Conservation (phyloP, 2,888 invertebrate genomes). For the Leptinotarsa tumamoca region DNA sequence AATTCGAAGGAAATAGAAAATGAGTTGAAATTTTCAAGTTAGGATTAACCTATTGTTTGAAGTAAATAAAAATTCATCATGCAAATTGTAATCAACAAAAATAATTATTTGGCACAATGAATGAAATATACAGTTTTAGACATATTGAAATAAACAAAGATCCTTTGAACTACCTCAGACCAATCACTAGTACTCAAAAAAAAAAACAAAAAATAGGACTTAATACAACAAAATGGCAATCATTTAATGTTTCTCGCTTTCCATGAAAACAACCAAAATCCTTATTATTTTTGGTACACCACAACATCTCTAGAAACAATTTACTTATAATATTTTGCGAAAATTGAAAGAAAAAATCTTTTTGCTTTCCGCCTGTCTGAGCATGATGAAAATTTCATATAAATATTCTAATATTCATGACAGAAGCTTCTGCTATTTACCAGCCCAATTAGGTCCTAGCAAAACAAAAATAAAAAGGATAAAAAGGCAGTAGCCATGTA, state of each 20-base stretch:
- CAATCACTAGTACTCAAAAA: conserved; percentile 13
- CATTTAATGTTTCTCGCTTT: conserved; percentile 4
- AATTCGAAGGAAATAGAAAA: background rate
- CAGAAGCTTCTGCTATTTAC: background rate
- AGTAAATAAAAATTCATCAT: background rate
- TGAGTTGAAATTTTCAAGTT: background rate
- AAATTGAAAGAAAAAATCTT: too few relatives aligned
- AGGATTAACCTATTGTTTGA: background rate
- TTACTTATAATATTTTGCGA: too few relatives aligned
- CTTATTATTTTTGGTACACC: background rate
- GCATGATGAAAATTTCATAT: too few relatives aligned
- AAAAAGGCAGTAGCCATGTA: background rate
- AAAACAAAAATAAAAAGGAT: conserved; percentile 1
- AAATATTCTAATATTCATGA: too few relatives aligned
- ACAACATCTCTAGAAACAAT: too few relatives aligned
- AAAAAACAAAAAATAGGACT: conserved; percentile 25
- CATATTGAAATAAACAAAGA: background rate
- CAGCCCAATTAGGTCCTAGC: background rate
- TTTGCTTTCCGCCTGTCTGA: too few relatives aligned
- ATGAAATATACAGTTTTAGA: background rate
- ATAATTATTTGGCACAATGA: conserved; percentile 3
- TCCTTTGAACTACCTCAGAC: background rate
- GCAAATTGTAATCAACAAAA: background rate
- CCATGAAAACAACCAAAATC: background rate
- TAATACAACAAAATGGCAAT: conserved; percentile 27